These are phyloP conservation scores for Riparia riparia DNA, from an alignment of 2,113 vertebrate species.

Conservation along the genomic window DNA sequence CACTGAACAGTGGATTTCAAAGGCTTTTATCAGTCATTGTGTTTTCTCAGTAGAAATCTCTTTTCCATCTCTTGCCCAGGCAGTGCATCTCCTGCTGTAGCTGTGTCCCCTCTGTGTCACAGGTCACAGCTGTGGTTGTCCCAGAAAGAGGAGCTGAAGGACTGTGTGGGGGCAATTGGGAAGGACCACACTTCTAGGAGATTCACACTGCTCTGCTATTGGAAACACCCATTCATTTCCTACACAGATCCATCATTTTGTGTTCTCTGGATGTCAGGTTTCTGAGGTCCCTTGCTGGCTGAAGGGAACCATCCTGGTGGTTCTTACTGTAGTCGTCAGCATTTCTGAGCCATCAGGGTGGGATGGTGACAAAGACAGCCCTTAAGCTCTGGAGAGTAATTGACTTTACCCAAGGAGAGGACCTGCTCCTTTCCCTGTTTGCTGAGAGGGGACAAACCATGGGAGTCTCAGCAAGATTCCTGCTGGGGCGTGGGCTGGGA, in stretches of 20 bases:
- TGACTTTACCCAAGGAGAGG: background rate
- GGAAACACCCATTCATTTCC: background rate
- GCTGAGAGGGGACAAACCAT: background rate
- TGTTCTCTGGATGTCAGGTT: background rate
- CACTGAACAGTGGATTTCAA: background rate
- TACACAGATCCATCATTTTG: background rate
- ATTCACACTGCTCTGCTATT: background rate
- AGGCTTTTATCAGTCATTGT: background rate
- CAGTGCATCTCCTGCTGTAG: background rate
- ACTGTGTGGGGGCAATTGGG: fast-evolving
- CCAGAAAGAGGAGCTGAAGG: background rate
- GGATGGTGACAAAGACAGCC: background rate
- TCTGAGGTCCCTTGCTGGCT: background rate
- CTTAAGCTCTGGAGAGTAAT: background rate
- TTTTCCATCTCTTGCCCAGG: background rate
- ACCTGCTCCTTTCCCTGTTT: background rate
- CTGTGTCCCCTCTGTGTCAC: background rate
- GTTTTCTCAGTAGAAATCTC: background rate
- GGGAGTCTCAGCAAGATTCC: background rate
- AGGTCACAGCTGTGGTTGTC: background rate
- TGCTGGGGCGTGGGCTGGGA: background rate
- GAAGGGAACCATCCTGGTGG: background rate
- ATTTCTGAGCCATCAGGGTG: background rate
- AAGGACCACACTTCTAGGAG: background rate
- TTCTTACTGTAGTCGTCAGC: background rate